These are phyloP conservation scores for Trachymyrmex septentrionalis DNA, from an alignment of 1,140 invertebrate genomes.

Conservation along the genomic window DNA sequence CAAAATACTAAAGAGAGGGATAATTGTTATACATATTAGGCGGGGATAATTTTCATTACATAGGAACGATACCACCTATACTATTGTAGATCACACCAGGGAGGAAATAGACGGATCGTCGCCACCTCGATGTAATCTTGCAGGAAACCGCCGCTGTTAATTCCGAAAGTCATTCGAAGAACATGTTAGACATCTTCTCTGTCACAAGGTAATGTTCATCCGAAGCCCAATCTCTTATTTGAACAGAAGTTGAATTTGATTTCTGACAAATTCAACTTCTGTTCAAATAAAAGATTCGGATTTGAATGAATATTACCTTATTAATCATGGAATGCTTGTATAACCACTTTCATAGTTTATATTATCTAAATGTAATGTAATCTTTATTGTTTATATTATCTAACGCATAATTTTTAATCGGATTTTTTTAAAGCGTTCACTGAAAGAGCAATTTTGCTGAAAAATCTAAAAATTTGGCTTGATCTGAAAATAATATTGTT, in stretches of 20 bases:
- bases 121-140: constrained; percentile 64
- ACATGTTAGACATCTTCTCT: constrained; percentile 42
- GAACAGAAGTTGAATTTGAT: background rate
- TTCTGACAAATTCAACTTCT: too few relatives aligned
- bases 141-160: constrained; percentile 69
- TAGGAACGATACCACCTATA: background rate
- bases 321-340: too few relatives aligned
- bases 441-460: too few relatives aligned
- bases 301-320: too few relatives aligned
- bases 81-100: constrained; percentile 17
- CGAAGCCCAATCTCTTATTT: constrained; percentile 20
- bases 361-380: background rate
- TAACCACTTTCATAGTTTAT: background rate
- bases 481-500: too few relatives aligned
- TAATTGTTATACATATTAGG: background rate
- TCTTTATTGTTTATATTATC: background rate
- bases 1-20: constrained; percentile 11
- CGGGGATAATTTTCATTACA: constrained; percentile 41
- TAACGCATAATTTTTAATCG: background rate
- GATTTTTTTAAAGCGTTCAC: background rate
- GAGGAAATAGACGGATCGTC: constrained; percentile 54
- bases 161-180: constrained; percentile 61
- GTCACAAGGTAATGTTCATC: constrained; percentile 18
- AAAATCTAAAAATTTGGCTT: too few relatives aligned
- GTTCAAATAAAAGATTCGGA: too few relatives aligned